phyloP scores from a whole-genome alignment of 2,888 invertebrate species.

The Drosophila meridiana region DNA sequence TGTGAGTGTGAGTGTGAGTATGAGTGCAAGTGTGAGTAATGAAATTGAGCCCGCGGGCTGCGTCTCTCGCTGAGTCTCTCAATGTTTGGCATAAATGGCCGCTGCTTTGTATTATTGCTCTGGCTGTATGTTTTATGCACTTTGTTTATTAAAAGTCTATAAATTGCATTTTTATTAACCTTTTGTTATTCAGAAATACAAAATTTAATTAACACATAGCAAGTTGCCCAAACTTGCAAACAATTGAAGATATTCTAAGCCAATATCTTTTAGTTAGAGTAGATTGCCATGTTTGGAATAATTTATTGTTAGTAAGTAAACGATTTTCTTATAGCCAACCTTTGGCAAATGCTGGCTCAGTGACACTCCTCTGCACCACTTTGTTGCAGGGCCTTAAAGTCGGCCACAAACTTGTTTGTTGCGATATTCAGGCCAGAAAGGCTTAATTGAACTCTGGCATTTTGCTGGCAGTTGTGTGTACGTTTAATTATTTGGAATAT shows the following conservation, averaged over 20 bases:
- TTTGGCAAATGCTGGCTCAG: no score
- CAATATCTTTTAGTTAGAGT: not conserved
- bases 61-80: not conserved
- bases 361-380: not conserved
- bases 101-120: not conserved
- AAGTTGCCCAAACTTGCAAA: not conserved
- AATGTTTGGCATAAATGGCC: not conserved
- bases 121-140: no score
- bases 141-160: not conserved
- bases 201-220: not conserved
- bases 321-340: no score
- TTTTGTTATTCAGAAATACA: no score
- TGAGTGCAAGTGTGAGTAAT: not conserved
- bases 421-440: not conserved
- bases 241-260: not conserved
- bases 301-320: not conserved
- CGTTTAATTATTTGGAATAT: constrained; percentile 5
- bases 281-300: not conserved
- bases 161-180: not conserved
- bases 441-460: constrained; percentile 48
- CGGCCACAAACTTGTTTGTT: constrained; percentile 29
- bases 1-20: not conserved
- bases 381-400: not conserved
- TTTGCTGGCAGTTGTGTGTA: constrained; percentile 12
- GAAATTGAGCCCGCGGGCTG: not conserved